phyloP scores from a whole-genome alignment of 2,113 vertebrate genomes.

The Himantopus leucocephalus region DNA sequence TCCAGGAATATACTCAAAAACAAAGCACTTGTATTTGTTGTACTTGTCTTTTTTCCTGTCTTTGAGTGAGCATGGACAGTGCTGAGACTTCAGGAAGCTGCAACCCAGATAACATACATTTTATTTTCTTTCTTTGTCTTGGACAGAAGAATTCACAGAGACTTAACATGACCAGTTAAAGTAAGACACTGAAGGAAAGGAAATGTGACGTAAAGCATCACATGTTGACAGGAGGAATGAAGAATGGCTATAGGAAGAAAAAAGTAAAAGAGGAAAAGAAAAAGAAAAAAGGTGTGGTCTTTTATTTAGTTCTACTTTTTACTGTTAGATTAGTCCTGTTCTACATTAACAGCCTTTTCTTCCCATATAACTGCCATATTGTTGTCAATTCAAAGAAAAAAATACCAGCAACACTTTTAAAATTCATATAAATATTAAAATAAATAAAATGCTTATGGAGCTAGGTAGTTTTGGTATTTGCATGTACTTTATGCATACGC shows the following conservation, averaged over 20 bases:
- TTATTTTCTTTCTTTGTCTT: background rate
- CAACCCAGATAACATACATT: fast-evolving
- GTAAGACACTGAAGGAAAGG: background rate
- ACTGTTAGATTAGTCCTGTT: background rate
- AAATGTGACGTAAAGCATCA: background rate
- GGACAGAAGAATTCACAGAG: background rate
- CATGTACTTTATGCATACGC: fast-evolving
- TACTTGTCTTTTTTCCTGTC: background rate
- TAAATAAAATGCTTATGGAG: background rate
- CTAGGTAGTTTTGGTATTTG: background rate
- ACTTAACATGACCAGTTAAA: fast-evolving
- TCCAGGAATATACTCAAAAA: background rate
- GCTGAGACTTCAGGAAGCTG: background rate
- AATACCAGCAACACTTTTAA: background rate
- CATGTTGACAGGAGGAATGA: background rate
- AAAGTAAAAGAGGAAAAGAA: background rate
- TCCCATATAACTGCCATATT: background rate
- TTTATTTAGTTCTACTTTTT: background rate
- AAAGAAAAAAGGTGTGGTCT: background rate
- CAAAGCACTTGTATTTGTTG: background rate
- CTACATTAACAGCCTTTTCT: background rate
- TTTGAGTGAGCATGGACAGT: background rate
- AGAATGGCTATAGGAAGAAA: background rate
- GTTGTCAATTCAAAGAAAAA: background rate
- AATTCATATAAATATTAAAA: background rate